These are phyloP conservation scores for Plotosus lineatus DNA, from an alignment of 2,113 vertebrate genomes.

Conservation along the genomic window DNA sequence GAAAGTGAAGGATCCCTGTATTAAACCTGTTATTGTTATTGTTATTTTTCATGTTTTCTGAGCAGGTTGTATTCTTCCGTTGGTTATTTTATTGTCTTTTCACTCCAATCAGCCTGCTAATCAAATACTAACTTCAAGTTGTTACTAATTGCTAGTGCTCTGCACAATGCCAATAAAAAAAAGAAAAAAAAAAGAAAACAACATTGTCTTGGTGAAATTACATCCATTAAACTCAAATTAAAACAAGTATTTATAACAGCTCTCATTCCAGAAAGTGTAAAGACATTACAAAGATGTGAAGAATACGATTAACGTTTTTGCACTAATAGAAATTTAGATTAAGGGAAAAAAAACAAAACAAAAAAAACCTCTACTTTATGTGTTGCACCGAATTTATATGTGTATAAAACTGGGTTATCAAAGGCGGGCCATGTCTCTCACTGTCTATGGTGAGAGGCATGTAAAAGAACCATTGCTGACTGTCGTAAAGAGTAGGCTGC, in stretches of 20 bases:
- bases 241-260: neutral
- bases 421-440: no score
- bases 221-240: constrained; percentile 2
- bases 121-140: neutral
- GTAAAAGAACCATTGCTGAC: no score
- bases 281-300: neutral
- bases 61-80: neutral
- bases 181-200: neutral
- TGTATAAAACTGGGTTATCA: no score
- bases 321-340: neutral
- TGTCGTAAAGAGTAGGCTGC: no score
- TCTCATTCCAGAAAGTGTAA: neutral
- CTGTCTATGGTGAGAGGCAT: no score
- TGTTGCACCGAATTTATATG: no score
- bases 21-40: neutral
- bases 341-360: no score
- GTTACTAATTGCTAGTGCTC: neutral
- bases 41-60: neutral
- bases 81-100: neutral
- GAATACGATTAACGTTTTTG: neutral
- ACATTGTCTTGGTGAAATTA: neutral
- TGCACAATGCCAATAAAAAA: neutral
- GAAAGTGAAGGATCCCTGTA: no score
- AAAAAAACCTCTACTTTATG: no score
- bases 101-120: neutral